phyloP scores from a whole-genome alignment of 2,888 invertebrate genomes.

The Eulithis testata region DNA sequence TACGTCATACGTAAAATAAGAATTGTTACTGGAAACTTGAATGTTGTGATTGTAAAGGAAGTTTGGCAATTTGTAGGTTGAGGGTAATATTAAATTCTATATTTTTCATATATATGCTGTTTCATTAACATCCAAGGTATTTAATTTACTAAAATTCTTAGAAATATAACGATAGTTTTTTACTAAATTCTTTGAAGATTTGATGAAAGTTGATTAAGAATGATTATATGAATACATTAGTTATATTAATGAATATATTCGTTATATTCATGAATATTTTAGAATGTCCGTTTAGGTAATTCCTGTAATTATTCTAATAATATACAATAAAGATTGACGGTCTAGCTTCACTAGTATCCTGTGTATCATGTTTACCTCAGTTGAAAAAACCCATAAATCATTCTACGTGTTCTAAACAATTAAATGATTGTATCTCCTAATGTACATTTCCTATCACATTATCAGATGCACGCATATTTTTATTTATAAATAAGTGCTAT shows the following conservation, averaged over 20 bases:
- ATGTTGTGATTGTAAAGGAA: conserved; percentile 72
- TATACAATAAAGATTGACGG: no score
- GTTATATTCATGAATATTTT: no score
- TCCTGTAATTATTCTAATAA: no score
- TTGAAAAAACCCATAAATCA: conserved; percentile 25
- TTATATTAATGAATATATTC: no score
- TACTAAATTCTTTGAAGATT: no score
- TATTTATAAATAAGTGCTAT: conserved; percentile 24
- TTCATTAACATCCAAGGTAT: conserved; percentile 48
- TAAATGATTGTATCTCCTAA: conserved; percentile 14
- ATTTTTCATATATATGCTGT: conserved; percentile 65
- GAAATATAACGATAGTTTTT: no score
- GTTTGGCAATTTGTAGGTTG: conserved; percentile 62
- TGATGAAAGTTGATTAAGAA: no score
- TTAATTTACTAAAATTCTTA: not conserved
- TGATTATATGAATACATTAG: no score
- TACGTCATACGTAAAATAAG: conserved; percentile 27
- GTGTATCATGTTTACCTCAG: not conserved
- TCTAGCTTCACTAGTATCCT: not conserved
- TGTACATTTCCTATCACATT: conserved; percentile 19
- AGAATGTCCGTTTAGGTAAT: no score
- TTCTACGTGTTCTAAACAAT: conserved; percentile 9
- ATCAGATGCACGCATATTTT: conserved; percentile 39
- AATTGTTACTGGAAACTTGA: conserved; percentile 49
- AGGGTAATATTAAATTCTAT: conserved; percentile 76